Evolutionary conservation across 1,140 invertebrate genomes (phyloP), one percentile per base, ranked within the genome.

Genomic region (Leucophenga varia): DNA sequence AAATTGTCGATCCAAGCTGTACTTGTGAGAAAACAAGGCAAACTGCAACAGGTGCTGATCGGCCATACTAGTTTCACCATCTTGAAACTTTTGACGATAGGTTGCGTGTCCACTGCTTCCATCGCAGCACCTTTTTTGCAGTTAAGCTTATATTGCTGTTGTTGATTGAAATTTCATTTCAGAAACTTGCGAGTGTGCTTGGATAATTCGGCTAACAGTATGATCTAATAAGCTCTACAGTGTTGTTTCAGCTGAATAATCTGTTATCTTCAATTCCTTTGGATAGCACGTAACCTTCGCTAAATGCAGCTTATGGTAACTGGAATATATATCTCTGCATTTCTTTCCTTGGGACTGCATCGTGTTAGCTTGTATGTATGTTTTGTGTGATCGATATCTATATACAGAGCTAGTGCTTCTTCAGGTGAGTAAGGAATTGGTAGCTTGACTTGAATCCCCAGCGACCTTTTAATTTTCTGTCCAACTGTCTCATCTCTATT

Each of bases 41-140:
- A 17, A 49, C 43, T 9, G 52, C 22, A 49, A 49, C 19, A 49
- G 18, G 19, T 54, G 25, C 16, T 45, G 21, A 31, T 46, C 52
- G 32, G 49, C 32, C 37, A 50, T 45, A 45, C 19, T 34, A 22
- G 31, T 38, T 46, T 54, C 38, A 36, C 25, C 14, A 49, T 49
- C 19, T 32, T 44, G 14, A 38, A 45, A 54, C 22, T 49, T 21
- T 42, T 41, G 45, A 17, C 41, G 36, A 48, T 53, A 48, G 10
- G 36, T 48, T 25, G 36, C 13, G 30, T 52, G 45, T 8, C 45
- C 46, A 53, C 42, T 53, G 41, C 51, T 53, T 9, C 46, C 51
- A 44, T 53, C 46, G 16, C 46, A 53, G 16, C 46, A 41, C 51
- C 42, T 43, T 53, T 53, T 53, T 20, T 37, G 39, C 43, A 37